A percentile compares a stretch with the other conserved stretches of the same genome.
Conservation (phyloP, 2,888 invertebrate species). For the Tinea semifulvella region DNA sequence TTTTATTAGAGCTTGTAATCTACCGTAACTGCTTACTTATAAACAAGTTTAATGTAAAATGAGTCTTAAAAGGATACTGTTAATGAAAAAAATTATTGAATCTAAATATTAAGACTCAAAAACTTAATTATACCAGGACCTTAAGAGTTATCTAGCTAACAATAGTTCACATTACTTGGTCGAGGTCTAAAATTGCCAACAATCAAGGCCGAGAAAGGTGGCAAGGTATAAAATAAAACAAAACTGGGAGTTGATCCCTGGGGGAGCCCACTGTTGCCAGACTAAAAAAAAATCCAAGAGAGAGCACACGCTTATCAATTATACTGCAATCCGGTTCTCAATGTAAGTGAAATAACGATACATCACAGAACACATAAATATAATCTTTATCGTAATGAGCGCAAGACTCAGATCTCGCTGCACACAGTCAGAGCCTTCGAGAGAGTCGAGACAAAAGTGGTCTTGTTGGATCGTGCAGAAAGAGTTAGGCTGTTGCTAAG, state of each 20-base stretch:
- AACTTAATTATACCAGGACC: too few species aligned
- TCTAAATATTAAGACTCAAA: too few species aligned
- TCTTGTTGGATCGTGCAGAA: constrained; percentile 10
- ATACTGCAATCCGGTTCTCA: constrained; percentile 29
- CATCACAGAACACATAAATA: neutral
- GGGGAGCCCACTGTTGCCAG: constrained; percentile 21
- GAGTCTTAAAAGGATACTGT: too few species aligned
- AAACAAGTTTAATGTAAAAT: too few species aligned
- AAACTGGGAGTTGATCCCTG: constrained; percentile 23
- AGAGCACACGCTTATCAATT: constrained; percentile 28
- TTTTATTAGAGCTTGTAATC: too few species aligned
- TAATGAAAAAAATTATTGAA: too few species aligned
- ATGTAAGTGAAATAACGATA: constrained; percentile 23
- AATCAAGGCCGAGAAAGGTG: constrained; percentile 5
- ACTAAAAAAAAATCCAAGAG: constrained; percentile 20
- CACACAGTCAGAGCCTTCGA: neutral
- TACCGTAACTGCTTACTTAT: too few species aligned
- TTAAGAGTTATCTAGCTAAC: too few species aligned
- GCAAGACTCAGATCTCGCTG: constrained; percentile 4
- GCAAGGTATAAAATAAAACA: constrained; percentile 17
- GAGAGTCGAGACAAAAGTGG: constrained; percentile 8
- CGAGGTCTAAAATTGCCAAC: neutral
- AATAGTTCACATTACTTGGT: too few species aligned
- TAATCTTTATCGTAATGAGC: constrained; percentile 4
- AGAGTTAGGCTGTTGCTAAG: constrained; percentile 10